Evolutionary conservation across 1,140 invertebrate genomes (phyloP), one percentile per base, ranked within the genome.

Genomic region (Zaprionus lachaisei): DNA sequence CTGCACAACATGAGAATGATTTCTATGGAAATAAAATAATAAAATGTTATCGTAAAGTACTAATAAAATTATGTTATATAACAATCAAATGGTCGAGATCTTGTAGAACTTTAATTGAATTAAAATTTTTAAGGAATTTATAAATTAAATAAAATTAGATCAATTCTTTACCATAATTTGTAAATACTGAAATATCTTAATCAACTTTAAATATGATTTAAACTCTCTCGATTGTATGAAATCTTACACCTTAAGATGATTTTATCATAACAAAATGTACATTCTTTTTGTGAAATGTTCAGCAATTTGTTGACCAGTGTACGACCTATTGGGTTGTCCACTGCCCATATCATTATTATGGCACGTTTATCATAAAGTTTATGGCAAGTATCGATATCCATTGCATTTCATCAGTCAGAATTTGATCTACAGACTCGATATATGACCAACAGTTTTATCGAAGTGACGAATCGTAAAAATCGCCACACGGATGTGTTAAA

Each of bases 401-500:
- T 6, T 49, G 44, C 31, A 26, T 34, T 5, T 47, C 37, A 56
- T 22, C n/a, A n/a, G 26, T 44, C 14, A 12, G 9, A 55, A 3
- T 57, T 57, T 22, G 54, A 22, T 12, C 5, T 14, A 12, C 17
- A 26, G 2, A 17, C 38, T 28, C 20, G 15, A 14, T 17, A 17
- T 57, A 44, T 34, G 56, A 60, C 56, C 9, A 26, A 17, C 2
- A 37, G 24, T 68, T 66, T 55, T 60, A 73, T 67, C 71, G 22
- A 5, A 58, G 22, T 9, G 15, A 12, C 47, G 9, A 34, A 55
- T 38, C 28, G 68, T 83, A 66, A 76, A 86, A 87, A 87, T 86
- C 84, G 80, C 73, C 83, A 83, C 54, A 54, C 41, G 51, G 17
- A 55, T 66, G 64, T 72, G 56, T 74, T 66, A 77, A 86, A 75